Base-by-base conservation (phyloP, 2,888 invertebrate genomes). In the Alviniconcha strummeri region DNA sequence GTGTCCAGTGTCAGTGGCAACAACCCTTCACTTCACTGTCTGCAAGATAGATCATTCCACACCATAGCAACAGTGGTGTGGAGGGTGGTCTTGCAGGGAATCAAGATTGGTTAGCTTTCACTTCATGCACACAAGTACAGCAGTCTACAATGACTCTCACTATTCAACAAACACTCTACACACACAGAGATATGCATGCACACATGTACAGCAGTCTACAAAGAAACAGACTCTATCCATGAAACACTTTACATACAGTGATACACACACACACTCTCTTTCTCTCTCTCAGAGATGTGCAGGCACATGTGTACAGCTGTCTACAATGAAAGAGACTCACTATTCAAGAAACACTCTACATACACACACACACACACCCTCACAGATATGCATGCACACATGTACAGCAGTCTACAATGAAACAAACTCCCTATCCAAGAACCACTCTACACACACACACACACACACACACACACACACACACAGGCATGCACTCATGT, bases 191-290 rank as follows among this genome's bases (percentile, higher is more conserved):
- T 19, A 67, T 17, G 67, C 13, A 67, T 64, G 67, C 15, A n/a
- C 13, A 67, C n/a, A 67, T 11, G 67, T n/a, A 67, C 67, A 67
- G 67, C 67, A 67, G 15, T 13, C n/a, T 5, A 13, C 64, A 15
- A 13, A 1, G 9, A 15, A 13, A 15, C 64, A 15, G 9, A 15
- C 4, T 6, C 36, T 36, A 36, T 36, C 36, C 36, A 36, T 1
- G 36, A 36, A 36, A 36, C 36, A 36, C 36, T 36, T 3, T 36
- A 36, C 36, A 36, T 3, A 36, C 36, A 36, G n/a, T n/a, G n/a
- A n/a, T 3, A 17, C 52, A 54, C 74, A 75, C 74, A 75, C 74
- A 74, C 74, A 75, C n/a, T n/a, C n/a, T n/a, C n/a, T n/a, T n/a
- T n/a, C n/a, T n/a, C n/a, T n/a, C n/a, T n/a, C n/a, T 15, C 17